These are phyloP conservation scores for Tryphoninae sp. DNA, from an alignment of 2,888 invertebrate genomes.

Conservation along the genomic window DNA sequence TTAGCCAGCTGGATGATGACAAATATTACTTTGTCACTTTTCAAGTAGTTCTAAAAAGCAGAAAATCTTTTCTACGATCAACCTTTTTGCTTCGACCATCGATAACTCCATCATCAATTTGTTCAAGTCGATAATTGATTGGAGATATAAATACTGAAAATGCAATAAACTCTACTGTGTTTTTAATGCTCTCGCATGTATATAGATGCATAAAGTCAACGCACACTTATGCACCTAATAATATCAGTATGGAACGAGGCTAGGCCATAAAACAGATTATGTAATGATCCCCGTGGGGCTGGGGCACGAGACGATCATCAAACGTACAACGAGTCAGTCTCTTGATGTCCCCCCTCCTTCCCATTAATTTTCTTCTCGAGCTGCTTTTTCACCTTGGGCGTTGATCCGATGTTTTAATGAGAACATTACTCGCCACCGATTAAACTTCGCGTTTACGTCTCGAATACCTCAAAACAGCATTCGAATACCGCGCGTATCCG, in stretches of 20 bases:
- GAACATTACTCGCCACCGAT: slow-evolving; percentile 40
- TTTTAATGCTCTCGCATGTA: background rate
- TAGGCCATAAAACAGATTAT: slow-evolving; percentile 55
- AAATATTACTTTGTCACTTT: too few species aligned
- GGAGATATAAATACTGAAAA: background rate
- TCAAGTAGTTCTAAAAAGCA: too few species aligned
- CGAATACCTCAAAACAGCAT: background rate
- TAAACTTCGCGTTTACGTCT: slow-evolving; percentile 18
- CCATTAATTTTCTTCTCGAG: slow-evolving; percentile 38
- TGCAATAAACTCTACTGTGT: background rate
- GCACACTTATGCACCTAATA: background rate
- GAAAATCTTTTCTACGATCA: too few species aligned
- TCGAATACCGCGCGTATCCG: background rate
- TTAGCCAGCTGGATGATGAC: too few species aligned
- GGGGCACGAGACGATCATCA: slow-evolving; percentile 59
- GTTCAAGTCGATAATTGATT: too few species aligned
- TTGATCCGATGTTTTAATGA: slow-evolving; percentile 51
- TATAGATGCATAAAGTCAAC: background rate
- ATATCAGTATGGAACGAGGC: slow-evolving; percentile 14
- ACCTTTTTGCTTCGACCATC: too few species aligned
- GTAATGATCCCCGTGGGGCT: slow-evolving; percentile 52
- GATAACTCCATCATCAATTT: too few species aligned
- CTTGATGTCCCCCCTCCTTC: slow-evolving; percentile 2
- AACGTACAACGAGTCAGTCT: slow-evolving; percentile 45
- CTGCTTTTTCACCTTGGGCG: slow-evolving; percentile 52